These are phyloP conservation scores for Dromius quadrimaculatus DNA, from an alignment of 2,888 invertebrate genomes.

Conservation along the genomic window DNA sequence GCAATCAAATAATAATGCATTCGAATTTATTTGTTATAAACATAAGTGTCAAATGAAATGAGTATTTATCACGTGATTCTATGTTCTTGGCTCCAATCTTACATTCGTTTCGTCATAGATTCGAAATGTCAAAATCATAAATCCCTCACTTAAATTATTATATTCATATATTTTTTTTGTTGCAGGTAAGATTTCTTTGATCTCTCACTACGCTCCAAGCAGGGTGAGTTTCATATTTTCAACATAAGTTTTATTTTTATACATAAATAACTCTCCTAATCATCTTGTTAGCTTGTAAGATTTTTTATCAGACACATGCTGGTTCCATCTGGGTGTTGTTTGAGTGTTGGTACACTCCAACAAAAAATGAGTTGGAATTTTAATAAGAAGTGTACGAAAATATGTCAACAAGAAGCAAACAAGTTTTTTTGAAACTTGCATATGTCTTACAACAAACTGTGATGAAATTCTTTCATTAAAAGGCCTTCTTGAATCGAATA, in stretches of 20 bases:
- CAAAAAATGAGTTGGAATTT: no score
- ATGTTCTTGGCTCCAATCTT: background rate
- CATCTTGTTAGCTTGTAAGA: background rate
- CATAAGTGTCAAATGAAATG: slow-evolving; percentile 6
- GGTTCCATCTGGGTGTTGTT: background rate
- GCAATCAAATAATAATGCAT: slow-evolving; percentile 14
- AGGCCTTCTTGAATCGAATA: no score
- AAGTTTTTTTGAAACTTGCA: no score
- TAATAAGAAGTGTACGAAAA: no score
- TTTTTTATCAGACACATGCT: slow-evolving; percentile 1
- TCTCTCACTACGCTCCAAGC: background rate
- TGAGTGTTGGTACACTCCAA: no score
- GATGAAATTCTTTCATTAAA: no score
- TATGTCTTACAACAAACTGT: no score
- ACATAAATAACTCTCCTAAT: slow-evolving; percentile 5
- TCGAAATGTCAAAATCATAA: slow-evolving; percentile 41
- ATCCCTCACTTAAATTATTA: slow-evolving; percentile 2
- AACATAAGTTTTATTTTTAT: background rate
- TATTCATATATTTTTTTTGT: background rate
- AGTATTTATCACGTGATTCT: slow-evolving; percentile 17
- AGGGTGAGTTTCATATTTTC: slow-evolving; percentile 10
- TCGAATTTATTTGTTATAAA: slow-evolving; percentile 32
- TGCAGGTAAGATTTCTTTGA: slow-evolving; percentile 19
- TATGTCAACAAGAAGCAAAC: no score
- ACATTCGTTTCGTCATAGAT: slow-evolving; percentile 1